Base-by-base conservation (phyloP, 2,797 vertebrate species). In the Pagetopsis macropterus region DNA sequence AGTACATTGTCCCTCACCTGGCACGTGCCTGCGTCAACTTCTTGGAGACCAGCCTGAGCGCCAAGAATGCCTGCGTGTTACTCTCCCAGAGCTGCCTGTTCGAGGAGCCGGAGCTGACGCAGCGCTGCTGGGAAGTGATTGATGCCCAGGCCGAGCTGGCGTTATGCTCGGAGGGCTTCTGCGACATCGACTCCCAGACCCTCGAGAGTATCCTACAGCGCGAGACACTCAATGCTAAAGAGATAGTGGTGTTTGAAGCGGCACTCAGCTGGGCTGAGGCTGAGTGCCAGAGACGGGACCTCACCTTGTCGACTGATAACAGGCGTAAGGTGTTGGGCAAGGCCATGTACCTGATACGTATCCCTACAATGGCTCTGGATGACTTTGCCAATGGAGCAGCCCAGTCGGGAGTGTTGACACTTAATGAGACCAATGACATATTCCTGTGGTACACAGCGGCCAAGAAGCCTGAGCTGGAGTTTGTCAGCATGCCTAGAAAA, bases 61-160 rank as follows among this genome's bases (percentile, higher is more conserved):
- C 98, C 68, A 99, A 99, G 93, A 99, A 99, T 0, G 98, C 97
- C 59, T 99, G 97, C 0, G 97, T 99, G 83, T 90, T 99, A 33
- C 96, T 99, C 61, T 99, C 98, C 69, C 98, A 99, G 93, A 99
- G 98, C 94, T 98, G 98, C 92, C 91, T 99, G 65, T 99, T 99
- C 0, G 98, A 99, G 92, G 98, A 99, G 85, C 98, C 98, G 0
- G 97, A 99, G 89, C 94, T 99, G 93, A 99, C 97, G 50, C 98
- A 99, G 93, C 96, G 98, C 60, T 99, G 98, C 92, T 99, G 98
- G 98, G 98, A 99, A 90, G 98, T 99, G 90, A 99, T 99, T 69
- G 98, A 99, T 75, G 97, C 98, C 72, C 98, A 99, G 59, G 98
- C 98, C 0, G 98, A 99, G 92, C 93, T 98, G 72, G 97, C 98